A percentile compares a stretch with the other conserved stretches of the same genome.
Conservation (phyloP, 1,140 invertebrate species). For the Apis mellifera region DNA sequence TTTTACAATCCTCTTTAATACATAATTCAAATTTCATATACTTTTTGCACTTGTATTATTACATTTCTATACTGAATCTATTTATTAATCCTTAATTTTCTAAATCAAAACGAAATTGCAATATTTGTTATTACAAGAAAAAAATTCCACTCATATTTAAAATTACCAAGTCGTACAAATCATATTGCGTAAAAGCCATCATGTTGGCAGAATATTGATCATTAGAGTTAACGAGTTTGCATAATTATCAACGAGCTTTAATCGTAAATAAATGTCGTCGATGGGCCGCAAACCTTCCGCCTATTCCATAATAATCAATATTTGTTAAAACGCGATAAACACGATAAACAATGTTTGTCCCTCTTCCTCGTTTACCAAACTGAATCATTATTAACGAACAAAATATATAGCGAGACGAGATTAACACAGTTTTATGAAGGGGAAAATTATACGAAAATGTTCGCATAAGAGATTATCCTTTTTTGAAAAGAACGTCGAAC, state of each 20-base stretch:
- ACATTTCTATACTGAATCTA: too few species aligned
- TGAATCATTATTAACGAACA: not conserved
- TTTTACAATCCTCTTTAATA: too few species aligned
- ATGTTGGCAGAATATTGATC: constrained; percentile 2
- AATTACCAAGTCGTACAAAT: not conserved
- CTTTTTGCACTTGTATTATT: too few species aligned
- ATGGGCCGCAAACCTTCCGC: not conserved
- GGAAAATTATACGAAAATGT: not conserved
- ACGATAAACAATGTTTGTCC: not conserved
- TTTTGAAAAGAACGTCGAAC: too few species aligned
- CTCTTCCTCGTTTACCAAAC: not conserved
- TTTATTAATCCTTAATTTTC: too few species aligned
- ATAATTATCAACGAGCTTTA: constrained; percentile 22
- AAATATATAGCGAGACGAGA: too few species aligned
- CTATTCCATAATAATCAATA: not conserved
- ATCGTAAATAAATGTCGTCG: not conserved
- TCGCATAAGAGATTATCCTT: not conserved
- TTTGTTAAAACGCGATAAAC: not conserved
- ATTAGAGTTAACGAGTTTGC: not conserved
- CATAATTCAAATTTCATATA: too few species aligned
- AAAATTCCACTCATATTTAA: not conserved
- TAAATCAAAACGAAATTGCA: too few species aligned
- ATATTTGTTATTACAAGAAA: too few species aligned
- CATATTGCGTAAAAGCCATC: not conserved
- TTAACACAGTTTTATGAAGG: not conserved